Conservation (phyloP, 1,140 invertebrate genomes). For the Ceratina australensis region DNA sequence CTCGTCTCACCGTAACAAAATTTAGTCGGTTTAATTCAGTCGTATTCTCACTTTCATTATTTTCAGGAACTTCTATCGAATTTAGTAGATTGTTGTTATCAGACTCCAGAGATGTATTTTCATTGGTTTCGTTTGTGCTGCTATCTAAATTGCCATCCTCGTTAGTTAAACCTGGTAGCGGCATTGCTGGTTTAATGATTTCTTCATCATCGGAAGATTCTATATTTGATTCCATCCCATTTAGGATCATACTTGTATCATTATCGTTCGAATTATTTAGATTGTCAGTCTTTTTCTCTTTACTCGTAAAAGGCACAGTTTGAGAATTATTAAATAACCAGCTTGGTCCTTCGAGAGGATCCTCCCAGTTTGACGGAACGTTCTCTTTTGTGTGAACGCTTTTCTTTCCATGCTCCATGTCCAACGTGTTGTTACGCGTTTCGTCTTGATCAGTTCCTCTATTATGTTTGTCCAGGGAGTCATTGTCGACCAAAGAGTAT, state of each 20-base stretch:
- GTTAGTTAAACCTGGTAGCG: neutral
- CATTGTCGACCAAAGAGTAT: too few species aligned
- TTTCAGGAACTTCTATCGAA: neutral
- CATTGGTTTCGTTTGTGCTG: too few species aligned
- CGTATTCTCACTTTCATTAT: conserved; percentile 5
- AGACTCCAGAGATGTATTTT: too few species aligned
- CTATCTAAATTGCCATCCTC: too few species aligned
- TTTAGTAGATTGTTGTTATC: too few species aligned
- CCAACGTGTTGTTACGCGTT: neutral
- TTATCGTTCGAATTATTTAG: conserved; percentile 8
- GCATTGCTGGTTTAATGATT: neutral
- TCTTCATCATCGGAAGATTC: conserved; percentile 20
- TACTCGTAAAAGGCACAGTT: conserved; percentile 31
- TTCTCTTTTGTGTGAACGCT: neutral
- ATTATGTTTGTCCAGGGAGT: conserved; percentile 1
- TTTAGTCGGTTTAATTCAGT: conserved; percentile 22
- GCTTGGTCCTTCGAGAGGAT: conserved; percentile 76
- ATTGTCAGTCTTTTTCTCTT: conserved; percentile 31
- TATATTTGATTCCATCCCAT: neutral
- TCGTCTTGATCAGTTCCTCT: neutral
- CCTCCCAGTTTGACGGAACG: conserved; percentile 50
- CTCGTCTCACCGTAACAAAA: conserved; percentile 64
- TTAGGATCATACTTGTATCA: neutral
- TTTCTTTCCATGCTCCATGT: neutral
- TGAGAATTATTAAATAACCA: conserved; percentile 68